A percentile compares a stretch with the other conserved stretches of the same genome.
Evolutionary conservation across 2,888 invertebrate species (phyloP).

Genomic region (Apodemia hepburni): DNA sequence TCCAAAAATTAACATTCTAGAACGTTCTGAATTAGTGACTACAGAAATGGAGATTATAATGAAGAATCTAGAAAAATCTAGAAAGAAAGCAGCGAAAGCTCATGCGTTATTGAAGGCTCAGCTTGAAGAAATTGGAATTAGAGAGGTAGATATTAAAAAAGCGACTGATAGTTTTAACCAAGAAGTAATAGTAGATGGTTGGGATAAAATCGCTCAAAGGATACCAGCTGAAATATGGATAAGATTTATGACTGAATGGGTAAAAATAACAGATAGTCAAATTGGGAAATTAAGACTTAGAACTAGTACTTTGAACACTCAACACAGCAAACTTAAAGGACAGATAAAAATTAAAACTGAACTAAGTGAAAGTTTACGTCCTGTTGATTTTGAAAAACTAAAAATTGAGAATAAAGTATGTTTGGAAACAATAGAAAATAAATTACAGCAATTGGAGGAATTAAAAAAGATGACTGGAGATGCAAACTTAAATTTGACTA

Average conservation of each 20-base stretch:
- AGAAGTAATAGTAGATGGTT: slow-evolving; percentile 70
- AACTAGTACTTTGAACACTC: slow-evolving; percentile 75
- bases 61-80: slow-evolving; percentile 44
- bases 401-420: slow-evolving; percentile 81
- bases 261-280: slow-evolving; percentile 72
- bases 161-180: slow-evolving; percentile 70
- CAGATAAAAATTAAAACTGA: slow-evolving; percentile 78
- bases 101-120: slow-evolving; percentile 68
- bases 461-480: slow-evolving; percentile 81
- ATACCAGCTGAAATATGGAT: slow-evolving; percentile 82
- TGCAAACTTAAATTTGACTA: slow-evolving; percentile 76
- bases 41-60: slow-evolving; percentile 72
- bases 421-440: slow-evolving; percentile 72
- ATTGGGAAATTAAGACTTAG: slow-evolving; percentile 81
- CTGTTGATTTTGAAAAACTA: slow-evolving; percentile 83
- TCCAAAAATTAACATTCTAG: slow-evolving; percentile 70
- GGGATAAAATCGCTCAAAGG: slow-evolving; percentile 80
- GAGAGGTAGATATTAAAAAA: slow-evolving; percentile 71
- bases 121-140: slow-evolving; percentile 76
- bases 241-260: slow-evolving; percentile 82
- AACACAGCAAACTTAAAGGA: slow-evolving; percentile 73
- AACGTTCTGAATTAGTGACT: slow-evolving; percentile 70
- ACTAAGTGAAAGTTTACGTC: slow-evolving; percentile 77
- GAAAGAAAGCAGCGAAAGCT: slow-evolving; percentile 50
- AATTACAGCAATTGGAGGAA: slow-evolving; percentile 70